These are phyloP conservation scores for Harlomillsia oculata DNA, from an alignment of 1,140 invertebrate genomes.

Conservation along the genomic window DNA sequence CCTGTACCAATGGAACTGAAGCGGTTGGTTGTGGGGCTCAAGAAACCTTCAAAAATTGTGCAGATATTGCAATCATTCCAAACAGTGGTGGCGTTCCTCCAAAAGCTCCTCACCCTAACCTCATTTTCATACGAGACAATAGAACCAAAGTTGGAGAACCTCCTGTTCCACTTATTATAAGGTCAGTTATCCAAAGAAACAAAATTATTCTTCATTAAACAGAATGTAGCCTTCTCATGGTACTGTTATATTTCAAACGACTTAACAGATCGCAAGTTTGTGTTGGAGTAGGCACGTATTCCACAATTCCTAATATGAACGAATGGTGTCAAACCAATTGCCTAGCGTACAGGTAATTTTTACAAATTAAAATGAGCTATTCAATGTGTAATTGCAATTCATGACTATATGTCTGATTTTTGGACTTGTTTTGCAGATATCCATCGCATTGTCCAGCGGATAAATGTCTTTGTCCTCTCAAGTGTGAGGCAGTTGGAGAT, in stretches of 20 bases:
- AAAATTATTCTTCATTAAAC: constrained; percentile 51
- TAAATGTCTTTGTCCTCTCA: constrained; percentile 15
- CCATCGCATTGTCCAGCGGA: constrained; percentile 65
- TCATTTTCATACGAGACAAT: not conserved
- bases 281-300: constrained; percentile 52
- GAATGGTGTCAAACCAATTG: constrained; percentile 77
- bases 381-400: not conserved
- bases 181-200: constrained; percentile 3
- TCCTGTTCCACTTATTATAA: not conserved
- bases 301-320: constrained; percentile 56
- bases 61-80: constrained; percentile 68
- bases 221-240: constrained; percentile 32
- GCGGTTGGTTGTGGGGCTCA: constrained; percentile 63
- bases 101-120: constrained; percentile 47
- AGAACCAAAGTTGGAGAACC: constrained; percentile 1
- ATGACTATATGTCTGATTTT: no score
- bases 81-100: constrained; percentile 51
- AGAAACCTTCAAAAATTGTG: constrained; percentile 80
- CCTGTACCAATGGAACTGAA: constrained; percentile 17
- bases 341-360: no score
- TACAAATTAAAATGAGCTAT: no score
- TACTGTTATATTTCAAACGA: constrained; percentile 12
- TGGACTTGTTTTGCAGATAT: no score
- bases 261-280: constrained; percentile 63
- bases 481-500: constrained; percentile 9